These are phyloP conservation scores for Myripristis murdjan DNA, from an alignment of 2,797 vertebrate genomes.

Conservation along the genomic window DNA sequence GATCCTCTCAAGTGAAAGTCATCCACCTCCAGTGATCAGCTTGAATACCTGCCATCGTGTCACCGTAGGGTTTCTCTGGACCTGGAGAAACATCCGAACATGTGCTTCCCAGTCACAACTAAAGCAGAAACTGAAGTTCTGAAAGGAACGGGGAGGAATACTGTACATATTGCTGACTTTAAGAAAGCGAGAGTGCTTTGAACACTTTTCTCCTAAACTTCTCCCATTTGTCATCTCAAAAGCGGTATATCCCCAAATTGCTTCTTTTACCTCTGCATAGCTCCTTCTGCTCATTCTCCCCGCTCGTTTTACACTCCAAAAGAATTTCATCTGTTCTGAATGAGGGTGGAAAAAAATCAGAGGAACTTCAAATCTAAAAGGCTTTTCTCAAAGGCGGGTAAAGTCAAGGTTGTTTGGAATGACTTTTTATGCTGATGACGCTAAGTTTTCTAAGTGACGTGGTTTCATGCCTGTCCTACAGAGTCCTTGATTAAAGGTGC, in stretches of 20 bases:
- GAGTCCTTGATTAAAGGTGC: constrained; percentile 78
- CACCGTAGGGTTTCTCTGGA: constrained; percentile 36
- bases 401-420: constrained; percentile 68
- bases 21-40: constrained; percentile 65
- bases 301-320: constrained; percentile 17
- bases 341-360: constrained; percentile 15
- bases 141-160: constrained; percentile 15
- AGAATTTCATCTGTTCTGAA: constrained; percentile 35
- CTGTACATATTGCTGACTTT: constrained; percentile 24
- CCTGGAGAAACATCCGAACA: constrained; percentile 28
- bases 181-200: constrained; percentile 6
- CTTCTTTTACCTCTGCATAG: not conserved
- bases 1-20: constrained; percentile 57
- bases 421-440: constrained; percentile 68
- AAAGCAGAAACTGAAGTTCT: constrained; percentile 20
- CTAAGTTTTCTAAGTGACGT: constrained; percentile 44
- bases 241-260: constrained; percentile 24
- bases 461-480: constrained; percentile 72
- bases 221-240: constrained; percentile 36
- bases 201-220: constrained; percentile 41
- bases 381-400: constrained; percentile 34
- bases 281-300: not conserved
- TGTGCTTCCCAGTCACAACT: constrained; percentile 9
- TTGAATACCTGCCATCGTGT: constrained; percentile 58
- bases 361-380: constrained; percentile 35